A percentile compares a stretch with the other conserved stretches of the same genome.
Conservation (phyloP, 92 coral and sea anemone genomes). For the Palythoa grandiflora region DNA sequence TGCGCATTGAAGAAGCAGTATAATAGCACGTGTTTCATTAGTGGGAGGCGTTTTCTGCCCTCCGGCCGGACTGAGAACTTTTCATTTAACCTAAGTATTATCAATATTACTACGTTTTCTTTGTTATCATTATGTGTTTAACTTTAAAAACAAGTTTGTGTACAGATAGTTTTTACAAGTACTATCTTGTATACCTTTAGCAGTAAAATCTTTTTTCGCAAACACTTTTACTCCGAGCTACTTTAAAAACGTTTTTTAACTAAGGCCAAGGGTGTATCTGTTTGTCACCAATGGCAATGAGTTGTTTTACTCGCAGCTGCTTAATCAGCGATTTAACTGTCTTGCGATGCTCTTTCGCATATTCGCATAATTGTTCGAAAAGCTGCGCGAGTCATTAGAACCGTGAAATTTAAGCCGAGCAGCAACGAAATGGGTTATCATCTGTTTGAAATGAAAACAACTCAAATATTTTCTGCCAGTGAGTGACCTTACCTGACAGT, state of each 20-base stretch:
- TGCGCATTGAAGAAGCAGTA: not conserved
- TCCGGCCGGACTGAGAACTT: not conserved
- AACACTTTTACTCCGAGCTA: not conserved
- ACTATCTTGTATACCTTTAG: not conserved
- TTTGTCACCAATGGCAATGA: too few relatives aligned
- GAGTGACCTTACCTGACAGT: not conserved
- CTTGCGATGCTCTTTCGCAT: too few relatives aligned
- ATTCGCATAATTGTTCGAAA: too few relatives aligned
- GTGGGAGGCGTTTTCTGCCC: not conserved
- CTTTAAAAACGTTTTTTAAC: too few relatives aligned
- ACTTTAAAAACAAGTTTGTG: not conserved
- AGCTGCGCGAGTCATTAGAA: too few relatives aligned
- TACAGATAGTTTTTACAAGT: not conserved
- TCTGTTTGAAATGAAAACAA: not conserved
- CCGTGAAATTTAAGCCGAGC: too few relatives aligned
- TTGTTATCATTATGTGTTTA: not conserved
- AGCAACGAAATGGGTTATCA: not conserved
- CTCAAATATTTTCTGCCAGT: not conserved
- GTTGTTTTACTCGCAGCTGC: too few relatives aligned
- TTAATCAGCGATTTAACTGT: too few relatives aligned
- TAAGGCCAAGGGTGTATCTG: too few relatives aligned
- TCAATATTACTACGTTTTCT: not conserved
- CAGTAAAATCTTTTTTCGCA: not conserved
- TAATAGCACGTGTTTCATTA: not conserved
- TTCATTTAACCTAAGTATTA: not conserved